Percentiles rank a stretch among this genome's conserved stretches.
Evolutionary conservation across 2,888 invertebrate genomes (phyloP).

Genomic region (Ypsolopha sequella): DNA sequence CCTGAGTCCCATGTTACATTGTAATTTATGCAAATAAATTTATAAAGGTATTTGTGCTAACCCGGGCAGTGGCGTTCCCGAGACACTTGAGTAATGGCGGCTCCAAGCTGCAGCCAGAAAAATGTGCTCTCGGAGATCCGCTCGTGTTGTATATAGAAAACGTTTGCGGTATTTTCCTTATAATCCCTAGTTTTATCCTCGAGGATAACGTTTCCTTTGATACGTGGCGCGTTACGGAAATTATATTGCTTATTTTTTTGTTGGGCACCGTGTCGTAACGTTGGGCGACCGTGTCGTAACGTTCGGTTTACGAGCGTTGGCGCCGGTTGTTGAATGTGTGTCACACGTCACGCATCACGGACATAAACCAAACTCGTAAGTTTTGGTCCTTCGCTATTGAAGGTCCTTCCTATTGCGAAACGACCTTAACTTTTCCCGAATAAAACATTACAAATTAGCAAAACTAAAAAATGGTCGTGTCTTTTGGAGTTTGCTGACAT

Average conservation of each 20-base stretch:
- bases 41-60: background rate
- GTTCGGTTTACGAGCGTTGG: background rate
- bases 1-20: background rate
- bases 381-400: too few relatives aligned
- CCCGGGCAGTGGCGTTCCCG: too few relatives aligned
- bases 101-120: background rate
- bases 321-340: too few relatives aligned
- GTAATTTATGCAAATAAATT: background rate
- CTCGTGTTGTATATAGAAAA: background rate
- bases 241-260: background rate
- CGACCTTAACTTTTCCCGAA: too few relatives aligned
- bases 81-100: too few relatives aligned
- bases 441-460: too few relatives aligned
- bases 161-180: background rate
- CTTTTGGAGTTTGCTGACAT: too few relatives aligned
- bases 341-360: too few relatives aligned
- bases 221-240: background rate
- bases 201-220: background rate
- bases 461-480: too few relatives aligned
- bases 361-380: too few relatives aligned
- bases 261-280: background rate
- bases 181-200: background rate
- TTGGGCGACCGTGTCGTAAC: background rate
- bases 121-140: background rate
- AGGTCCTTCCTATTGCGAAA: too few relatives aligned